Base-by-base conservation (phyloP, 2,113 vertebrate species). In the Poecile atricapillus region DNA sequence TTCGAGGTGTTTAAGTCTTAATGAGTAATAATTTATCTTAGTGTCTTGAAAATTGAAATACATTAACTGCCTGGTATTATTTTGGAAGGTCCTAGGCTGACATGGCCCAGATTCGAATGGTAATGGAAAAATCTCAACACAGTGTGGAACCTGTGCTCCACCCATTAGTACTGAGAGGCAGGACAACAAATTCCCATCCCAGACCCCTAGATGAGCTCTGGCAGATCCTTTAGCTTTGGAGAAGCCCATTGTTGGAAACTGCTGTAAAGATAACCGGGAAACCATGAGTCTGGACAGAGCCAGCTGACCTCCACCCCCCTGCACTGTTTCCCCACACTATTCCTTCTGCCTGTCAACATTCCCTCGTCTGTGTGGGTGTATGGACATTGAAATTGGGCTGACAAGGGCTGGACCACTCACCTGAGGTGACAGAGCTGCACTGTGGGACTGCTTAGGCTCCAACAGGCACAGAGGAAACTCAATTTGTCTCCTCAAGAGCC, bases 401-500 rank as follows among this genome's bases (percentile, higher is more conserved):
- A 21, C 15, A 23, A 49, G 56, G n/a, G 25, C 64, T 49, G 89
- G 49, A 31, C 10, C 87, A 14, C 23, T 79, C 74, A 69, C 74
- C 62, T 84, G 58, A 65, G 65, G 58, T 53, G 84, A 21, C 65
- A 60, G 75, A 46, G 27, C n/a, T 0, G 7, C 30, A 28, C 74
- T 18, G 53, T 13, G 49, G 78, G 17, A 7, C 63, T 60, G 46
- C 82, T 88, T 62, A 21, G 77, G 13, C 71, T 86, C 58, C 7
- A 10, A 8, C 4, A 2, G 65, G 49, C 35, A 0, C 43, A 14
- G 53, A 77, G 67, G 74, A 95, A 96, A 73, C 2, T 24, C 0
- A 0, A 73, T 97, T 96, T 96, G 81, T 95, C 93, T 93, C 93
- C 37, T 89, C 74, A 83, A 95, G 93, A 82, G 93, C 75, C 46